Evolutionary conservation across 2,113 vertebrate species (phyloP).

Genomic region (Peucedramus taeniatus): DNA sequence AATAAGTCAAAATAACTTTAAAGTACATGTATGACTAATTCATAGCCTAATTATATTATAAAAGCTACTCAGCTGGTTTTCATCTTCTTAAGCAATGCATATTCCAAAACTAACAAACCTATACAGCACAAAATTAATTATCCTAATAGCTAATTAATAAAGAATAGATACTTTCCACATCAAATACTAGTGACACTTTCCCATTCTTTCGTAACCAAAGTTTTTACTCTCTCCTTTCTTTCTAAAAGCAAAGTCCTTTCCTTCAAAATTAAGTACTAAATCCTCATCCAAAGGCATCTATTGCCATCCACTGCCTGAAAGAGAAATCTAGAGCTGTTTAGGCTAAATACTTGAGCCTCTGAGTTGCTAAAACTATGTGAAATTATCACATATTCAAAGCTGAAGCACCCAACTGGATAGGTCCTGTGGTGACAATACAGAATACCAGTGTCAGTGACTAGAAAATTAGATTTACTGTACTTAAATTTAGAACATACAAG

Average conservation of each 20-base stretch:
- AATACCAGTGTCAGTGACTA: neutral
- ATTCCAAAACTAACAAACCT: neutral
- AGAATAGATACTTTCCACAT: neutral
- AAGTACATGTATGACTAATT: neutral
- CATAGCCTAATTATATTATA: neutral
- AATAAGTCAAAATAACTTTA: neutral
- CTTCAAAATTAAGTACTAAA: neutral
- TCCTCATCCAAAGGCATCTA: neutral
- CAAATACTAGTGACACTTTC: neutral
- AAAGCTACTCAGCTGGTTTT: neutral
- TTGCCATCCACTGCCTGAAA: neutral
- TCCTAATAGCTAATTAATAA: neutral
- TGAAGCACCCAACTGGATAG: neutral
- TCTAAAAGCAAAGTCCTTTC: neutral
- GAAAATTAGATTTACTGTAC: neutral
- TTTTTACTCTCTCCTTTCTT: neutral
- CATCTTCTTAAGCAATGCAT: neutral
- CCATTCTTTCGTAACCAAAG: neutral
- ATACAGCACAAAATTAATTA: neutral
- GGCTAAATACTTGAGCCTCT: neutral
- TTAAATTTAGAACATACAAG: neutral
- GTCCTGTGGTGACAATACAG: neutral
- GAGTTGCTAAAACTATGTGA: neutral
- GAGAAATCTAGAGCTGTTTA: neutral
- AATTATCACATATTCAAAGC: neutral